Evolutionary conservation across 1,140 invertebrate species (phyloP).

Genomic region (Drosophila lowei): DNA sequence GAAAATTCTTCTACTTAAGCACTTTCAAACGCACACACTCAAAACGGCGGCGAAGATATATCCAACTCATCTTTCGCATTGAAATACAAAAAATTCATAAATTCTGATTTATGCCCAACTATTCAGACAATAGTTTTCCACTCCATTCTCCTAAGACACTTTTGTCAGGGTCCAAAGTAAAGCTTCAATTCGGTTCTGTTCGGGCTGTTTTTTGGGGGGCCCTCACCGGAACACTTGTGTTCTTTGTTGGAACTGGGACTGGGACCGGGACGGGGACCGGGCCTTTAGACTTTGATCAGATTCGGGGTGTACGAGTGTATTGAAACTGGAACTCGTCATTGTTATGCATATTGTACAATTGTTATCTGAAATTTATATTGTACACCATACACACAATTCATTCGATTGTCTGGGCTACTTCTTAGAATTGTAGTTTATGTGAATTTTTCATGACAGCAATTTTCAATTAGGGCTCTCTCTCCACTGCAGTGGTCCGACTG

Average conservation of each 20-base stretch:
- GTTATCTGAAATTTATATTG: conserved; percentile 69
- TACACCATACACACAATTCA: conserved; percentile 45
- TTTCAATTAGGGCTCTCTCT: conserved; percentile 53
- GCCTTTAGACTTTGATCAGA: conserved; percentile 29
- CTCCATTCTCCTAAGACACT: conserved; percentile 38
- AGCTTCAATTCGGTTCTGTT: conserved; percentile 15
- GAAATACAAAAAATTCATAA: conserved; percentile 65
- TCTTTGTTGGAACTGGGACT: conserved; percentile 26
- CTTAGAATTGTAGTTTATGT: conserved; percentile 71
- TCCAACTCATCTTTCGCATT: conserved; percentile 41
- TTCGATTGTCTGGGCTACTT: conserved; percentile 70
- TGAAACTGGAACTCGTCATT: conserved; percentile 69
- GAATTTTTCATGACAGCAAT: conserved; percentile 73
- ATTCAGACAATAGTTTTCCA: conserved; percentile 71
- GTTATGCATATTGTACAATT: conserved; percentile 79
- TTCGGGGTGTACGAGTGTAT: conserved; percentile 29
- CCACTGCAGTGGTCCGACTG: too few species aligned
- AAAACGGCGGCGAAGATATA: neutral
- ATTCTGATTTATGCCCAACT: conserved; percentile 63
- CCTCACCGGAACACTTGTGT: conserved; percentile 69
- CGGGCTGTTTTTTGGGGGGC: conserved; percentile 24
- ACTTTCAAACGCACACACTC: conserved; percentile 2
- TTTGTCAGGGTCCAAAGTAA: conserved; percentile 26
- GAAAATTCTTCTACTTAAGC: conserved; percentile 34
- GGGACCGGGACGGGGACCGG: neutral